Evolutionary conservation across 1,140 invertebrate species (phyloP).

Genomic region (Tetramorium alpestre): DNA sequence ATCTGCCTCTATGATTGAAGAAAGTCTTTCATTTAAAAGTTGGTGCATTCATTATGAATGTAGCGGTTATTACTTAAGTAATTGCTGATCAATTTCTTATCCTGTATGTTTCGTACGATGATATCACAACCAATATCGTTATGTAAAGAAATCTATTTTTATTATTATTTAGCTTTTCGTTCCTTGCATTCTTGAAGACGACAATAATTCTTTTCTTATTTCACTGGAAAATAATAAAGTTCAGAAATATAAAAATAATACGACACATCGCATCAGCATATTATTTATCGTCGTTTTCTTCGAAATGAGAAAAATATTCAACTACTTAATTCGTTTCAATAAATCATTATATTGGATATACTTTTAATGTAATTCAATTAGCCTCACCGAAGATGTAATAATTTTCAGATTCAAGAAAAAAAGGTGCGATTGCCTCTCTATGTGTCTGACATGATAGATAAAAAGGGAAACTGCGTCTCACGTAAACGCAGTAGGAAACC

Average conservation of each 20-base stretch:
- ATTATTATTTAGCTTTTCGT: constrained; percentile 6
- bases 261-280: not conserved
- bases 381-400: not conserved
- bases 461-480: not conserved
- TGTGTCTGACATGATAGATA: not conserved
- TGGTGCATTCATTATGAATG: not conserved
- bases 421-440: not conserved
- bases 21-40: not conserved
- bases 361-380: constrained; percentile 1
- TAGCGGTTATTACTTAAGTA: not conserved
- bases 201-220: not conserved
- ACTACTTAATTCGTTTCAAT: not conserved
- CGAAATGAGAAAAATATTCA: not conserved
- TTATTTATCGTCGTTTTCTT: not conserved
- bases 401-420: not conserved
- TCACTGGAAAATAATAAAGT: not conserved
- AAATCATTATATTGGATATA: not conserved
- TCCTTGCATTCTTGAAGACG: not conserved
- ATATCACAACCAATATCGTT: not conserved
- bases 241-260: not conserved
- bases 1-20: not conserved
- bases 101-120: not conserved
- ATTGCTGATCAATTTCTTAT: not conserved
- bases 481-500: not conserved
- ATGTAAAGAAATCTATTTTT: not conserved